Conservation (phyloP, 2,888 invertebrate genomes). For the Alentia gelatinosa region DNA sequence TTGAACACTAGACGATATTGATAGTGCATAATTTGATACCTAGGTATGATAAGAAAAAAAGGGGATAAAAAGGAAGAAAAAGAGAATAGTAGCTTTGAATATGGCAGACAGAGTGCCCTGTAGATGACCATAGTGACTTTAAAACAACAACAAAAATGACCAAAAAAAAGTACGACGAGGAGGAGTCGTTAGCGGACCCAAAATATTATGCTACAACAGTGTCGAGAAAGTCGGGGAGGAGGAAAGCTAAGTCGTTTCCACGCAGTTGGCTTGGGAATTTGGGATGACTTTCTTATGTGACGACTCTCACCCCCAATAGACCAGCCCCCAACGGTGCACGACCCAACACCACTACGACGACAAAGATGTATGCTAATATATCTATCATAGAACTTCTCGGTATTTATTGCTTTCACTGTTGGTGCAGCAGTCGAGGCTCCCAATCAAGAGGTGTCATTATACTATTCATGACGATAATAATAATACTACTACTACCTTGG, state of each 20-base stretch:
- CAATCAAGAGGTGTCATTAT: background rate
- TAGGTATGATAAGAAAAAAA: background rate
- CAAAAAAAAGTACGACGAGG: background rate
- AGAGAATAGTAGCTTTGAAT: conserved; percentile 47
- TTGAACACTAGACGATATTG: conserved; percentile 27
- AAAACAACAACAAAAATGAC: background rate
- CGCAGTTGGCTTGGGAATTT: background rate
- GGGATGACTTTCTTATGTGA: background rate
- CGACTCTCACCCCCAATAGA: too few species aligned
- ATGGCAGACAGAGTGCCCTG: conserved; percentile 5
- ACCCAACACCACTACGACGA: background rate
- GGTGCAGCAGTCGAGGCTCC: background rate
- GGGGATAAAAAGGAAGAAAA: background rate
- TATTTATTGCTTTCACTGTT: conserved; percentile 51
- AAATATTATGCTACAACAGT: conserved; percentile 12
- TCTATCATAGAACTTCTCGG: conserved; percentile 9
- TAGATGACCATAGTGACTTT: conserved; percentile 4
- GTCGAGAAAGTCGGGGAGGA: background rate
- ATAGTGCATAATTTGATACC: conserved; percentile 31
- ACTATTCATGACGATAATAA: background rate
- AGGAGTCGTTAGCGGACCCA: conserved; percentile 9
- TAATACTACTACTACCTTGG: background rate
- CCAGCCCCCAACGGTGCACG: too few species aligned
- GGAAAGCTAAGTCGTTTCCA: conserved; percentile 14
- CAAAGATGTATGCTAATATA: background rate